Conservation (phyloP, 1,140 invertebrate genomes). For the Lithobius niger region DNA sequence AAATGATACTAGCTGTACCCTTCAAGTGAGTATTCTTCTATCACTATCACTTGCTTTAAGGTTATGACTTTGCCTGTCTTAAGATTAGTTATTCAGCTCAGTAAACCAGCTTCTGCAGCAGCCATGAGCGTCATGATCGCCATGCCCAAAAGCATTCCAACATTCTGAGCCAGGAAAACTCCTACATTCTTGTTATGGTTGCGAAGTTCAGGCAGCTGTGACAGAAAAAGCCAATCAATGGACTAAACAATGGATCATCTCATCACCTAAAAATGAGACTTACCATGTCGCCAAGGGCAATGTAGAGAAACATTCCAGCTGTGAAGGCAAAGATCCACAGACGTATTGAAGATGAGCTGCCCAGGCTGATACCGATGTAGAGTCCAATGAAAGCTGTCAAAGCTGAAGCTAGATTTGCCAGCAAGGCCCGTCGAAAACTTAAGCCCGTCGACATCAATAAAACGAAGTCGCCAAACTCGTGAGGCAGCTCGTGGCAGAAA, state of each 20-base stretch:
- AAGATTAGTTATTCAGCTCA: too few relatives aligned
- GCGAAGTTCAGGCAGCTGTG: background rate
- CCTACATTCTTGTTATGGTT: background rate
- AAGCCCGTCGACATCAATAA: constrained; percentile 24
- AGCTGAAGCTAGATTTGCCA: constrained; percentile 24
- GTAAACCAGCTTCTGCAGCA: too few relatives aligned
- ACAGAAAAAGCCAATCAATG: background rate
- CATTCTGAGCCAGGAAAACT: background rate
- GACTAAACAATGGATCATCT: background rate
- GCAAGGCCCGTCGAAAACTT: constrained; percentile 19
- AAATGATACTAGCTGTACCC: too few relatives aligned
- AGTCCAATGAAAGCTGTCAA: constrained; percentile 25
- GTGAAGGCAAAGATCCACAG: constrained; percentile 26
- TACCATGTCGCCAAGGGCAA: constrained; percentile 27
- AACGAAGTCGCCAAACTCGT: constrained; percentile 58
- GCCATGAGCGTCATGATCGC: background rate
- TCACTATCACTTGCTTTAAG: too few relatives aligned
- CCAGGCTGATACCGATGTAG: constrained; percentile 25
- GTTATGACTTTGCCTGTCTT: too few relatives aligned
- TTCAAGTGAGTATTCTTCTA: too few relatives aligned
- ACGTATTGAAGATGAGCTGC: constrained; percentile 15
- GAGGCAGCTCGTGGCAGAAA: constrained; percentile 86
- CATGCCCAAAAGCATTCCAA: background rate
- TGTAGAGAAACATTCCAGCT: constrained; percentile 26
- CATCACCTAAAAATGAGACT: too few relatives aligned